Base-by-base conservation (phyloP, 2,888 invertebrate species). In the Junonia oenone region DNA sequence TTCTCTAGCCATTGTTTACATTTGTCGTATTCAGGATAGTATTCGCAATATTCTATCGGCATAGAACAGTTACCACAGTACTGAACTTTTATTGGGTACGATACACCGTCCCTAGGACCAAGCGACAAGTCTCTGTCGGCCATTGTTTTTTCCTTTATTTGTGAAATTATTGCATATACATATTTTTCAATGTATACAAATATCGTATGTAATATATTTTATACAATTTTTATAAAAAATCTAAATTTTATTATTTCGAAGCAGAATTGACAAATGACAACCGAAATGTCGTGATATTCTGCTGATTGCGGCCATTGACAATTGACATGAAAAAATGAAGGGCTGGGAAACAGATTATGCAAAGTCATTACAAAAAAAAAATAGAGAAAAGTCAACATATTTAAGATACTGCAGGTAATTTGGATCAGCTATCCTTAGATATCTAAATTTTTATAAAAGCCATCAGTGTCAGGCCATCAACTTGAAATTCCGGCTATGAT, bases 1-100 rank as follows among this genome's bases (percentile, higher is more conserved):
- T 96, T 95, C 83, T 98, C 98, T 63, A 99, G 86, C 99, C 99
- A 99, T 65, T 95, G 95, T 81, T 98, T 98, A 80, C 99, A 99
- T 86, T 98, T 98, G 63, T 98, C 99, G 79, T 97, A 97, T 81
- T 98, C 98, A 8, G 99, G 99, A 85, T 98, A 98, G 83, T 97
- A 98, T 91, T 99, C 99, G 83, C 99, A 99, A 81, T 99, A 99
- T 96, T 98, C 97, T 76, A 97, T 95, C n/a, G 97, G 97, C 93
- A 97, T 95, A 59, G 95, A 94, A 90, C 98, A 98, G 82, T 97
- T 97, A 45, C 98, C 98, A 83, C 98, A 98, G 83, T 98, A 98
- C 66, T 94, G 91, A 60, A 98, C 95, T 78, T 92, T 93, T 60
- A 96, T 68, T 15, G 98, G 98, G 83, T 98, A 98, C 59, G 90